Evolutionary conservation across 2,888 invertebrate species (phyloP), one percentile per base, ranked within the genome.

Genomic region (Neocrepidodera transversa): DNA sequence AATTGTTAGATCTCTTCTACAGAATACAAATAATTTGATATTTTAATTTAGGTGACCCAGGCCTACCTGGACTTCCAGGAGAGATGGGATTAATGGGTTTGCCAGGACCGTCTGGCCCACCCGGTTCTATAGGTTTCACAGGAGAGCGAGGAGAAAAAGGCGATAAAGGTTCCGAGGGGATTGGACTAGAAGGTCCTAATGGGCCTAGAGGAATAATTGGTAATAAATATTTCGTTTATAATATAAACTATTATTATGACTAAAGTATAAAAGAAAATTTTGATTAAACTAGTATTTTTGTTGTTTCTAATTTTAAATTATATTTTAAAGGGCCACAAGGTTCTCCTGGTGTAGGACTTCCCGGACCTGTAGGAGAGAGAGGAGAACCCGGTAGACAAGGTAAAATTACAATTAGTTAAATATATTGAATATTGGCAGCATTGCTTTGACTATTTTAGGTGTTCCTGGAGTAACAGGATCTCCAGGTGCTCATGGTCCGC

Each of bases 121-220:
- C 80, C 10, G 92, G 92, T 1, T 78, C 79, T 7, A 78, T 80
- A 1, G 92, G 92, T 1, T 74, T 79, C 0, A 74, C 81, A 4
- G 91, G 91, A 1, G 86, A 86, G 66, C 83, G 85, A 63, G 91
- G 91, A 0, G 87, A 88, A 58, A 90, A 88, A 72, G 93, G 93
- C 0, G 90, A 91, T 13, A 80, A 87, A 67, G 88, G 84, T 23
- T 80, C 84, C 0, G 87, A 89, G 72, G 93, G 93, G 0, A 79
- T 88, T 2, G 92, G 93, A 0, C 72, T 86, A 11, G 89, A 89
- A 70, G 93, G 93, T 0, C 85, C 87, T 1, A 82, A 85, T 51
- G 93, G 94, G 2, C 85, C 85, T 0, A 82, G 85, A 63, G 93
- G 93, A 38, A 71, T 81, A 54, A 83, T 85, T 79, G 91, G 91